Evolutionary conservation across 2,797 vertebrate species (phyloP), one percentile per base, ranked within the genome.

Genomic region (Cirrhinus molitorella): DNA sequence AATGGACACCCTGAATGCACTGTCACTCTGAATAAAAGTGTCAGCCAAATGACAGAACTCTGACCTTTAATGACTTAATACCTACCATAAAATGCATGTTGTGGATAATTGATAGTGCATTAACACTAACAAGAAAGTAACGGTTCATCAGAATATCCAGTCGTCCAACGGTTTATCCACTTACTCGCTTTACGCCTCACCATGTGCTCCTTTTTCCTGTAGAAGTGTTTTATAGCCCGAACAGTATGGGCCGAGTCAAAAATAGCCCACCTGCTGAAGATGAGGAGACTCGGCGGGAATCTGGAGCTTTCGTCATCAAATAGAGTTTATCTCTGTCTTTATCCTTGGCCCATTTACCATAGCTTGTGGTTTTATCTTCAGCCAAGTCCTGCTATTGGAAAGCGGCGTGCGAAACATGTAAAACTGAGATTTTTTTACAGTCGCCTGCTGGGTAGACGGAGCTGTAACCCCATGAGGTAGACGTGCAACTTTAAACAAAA

Each of bases 301-400:
- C 83, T 34, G 37, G 37, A 85, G 37, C 83, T 80, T 74, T 80
- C 61, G 17, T 85, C 71, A 72, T 73, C 78, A 68, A 67, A 85
- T 57, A 63, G 43, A 55, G 12, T 80, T 80, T 80, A 74, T 68
- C 80, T 78, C 28, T 66, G 65, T 73, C 73, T 67, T 82, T 74
- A 86, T 86, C 85, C 67, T 68, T 81, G 83, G 68, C 85, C 74
- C 80, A 79, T 83, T 83, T 73, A 73, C 79, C 31, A 49, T 23
- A 19, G 63, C 40, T 76, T 76, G 71, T 76, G 73, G 31, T 65
- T 82, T 66, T 74, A 82, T 82, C 31, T 81, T 81, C 67, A 72
- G n/a, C 68, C 5, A 4, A 74, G 17, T 55, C 13, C 45, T 61
- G n/a, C 68, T 49, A 45, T 70, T 76, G 49, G 83, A 65, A 23